Evolutionary conservation across 2,888 invertebrate species (phyloP).

Genomic region (Glyphotaelius pellucidus): DNA sequence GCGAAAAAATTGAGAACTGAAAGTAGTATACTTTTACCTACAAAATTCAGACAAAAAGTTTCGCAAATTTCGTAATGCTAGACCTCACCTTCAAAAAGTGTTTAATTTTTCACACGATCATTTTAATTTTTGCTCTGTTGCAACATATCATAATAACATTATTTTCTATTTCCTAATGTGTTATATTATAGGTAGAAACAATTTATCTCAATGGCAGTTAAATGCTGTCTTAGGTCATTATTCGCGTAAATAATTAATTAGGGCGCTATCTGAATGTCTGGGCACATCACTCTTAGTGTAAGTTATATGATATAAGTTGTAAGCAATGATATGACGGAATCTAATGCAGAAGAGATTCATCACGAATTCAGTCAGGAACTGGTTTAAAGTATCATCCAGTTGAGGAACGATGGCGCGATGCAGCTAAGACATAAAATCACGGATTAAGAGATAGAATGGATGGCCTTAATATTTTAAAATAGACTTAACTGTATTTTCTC

Average conservation of each 20-base stretch:
- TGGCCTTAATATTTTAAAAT: not conserved
- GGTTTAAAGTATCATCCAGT: slow-evolving; percentile 13
- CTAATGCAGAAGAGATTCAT: not conserved
- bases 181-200: not conserved
- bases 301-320: not conserved
- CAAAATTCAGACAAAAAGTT: no score
- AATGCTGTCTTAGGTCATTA: not conserved
- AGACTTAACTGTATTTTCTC: not conserved
- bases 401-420: not conserved
- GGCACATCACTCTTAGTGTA: not conserved
- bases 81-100: not conserved
- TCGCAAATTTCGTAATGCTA: no score
- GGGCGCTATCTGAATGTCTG: not conserved
- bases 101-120: not conserved
- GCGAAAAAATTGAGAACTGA: not conserved
- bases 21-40: no score
- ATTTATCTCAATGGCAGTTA: not conserved
- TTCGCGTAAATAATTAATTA: not conserved
- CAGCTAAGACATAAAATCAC: not conserved
- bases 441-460: not conserved
- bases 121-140: not conserved
- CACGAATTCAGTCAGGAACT: slow-evolving; percentile 5
- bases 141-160: not conserved
- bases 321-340: not conserved
- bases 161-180: not conserved